Base-by-base conservation (phyloP, 2,113 vertebrate genomes). In the Castor canadensis region DNA sequence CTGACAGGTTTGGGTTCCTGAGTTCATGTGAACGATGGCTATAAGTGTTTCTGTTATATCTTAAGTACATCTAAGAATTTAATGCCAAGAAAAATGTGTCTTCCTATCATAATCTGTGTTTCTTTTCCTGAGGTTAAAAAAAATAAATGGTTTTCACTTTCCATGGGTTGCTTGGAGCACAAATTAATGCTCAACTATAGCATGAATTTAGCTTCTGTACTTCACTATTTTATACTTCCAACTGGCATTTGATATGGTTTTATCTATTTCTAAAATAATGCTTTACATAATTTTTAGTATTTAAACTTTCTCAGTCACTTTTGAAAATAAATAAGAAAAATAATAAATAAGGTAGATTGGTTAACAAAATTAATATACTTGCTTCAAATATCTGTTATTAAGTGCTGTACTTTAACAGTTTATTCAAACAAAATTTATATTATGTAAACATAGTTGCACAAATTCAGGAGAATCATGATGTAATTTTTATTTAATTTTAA, bases 331-430 rank as follows among this genome's bases (percentile, higher is more conserved):
- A 69, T 38, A 73, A 5, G 8, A 82, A 94, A 90, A 64, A 22
- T 49, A 92, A 91, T 16, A 76, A 86, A 92, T 76, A 85, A 76
- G 77, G 52, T 38, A 52, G 7, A 49, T 62, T 71, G 12, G 12
- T 56, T 81, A 47, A 40, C 56, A 54, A n/a, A 89, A 75, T n/a
- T 49, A 72, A 87, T n/a, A 45, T n/a, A 71, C 30, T 35, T 47
- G 15, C 88, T 94, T 85, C 38, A 86, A 60, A 75, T 88, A 75
- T 92, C n/a, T 87, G 12, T 67, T 89, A 75, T 24, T 75, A 75
- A 40, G 32, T 5, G 28, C 10, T 67, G 2, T n/a, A 73, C 60
- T 45, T 69, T 84, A 56, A 15, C 17, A 84, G 47, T 9, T n/a
- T 22, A 73, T 91, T 87, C 58, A 76, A 95, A 45, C 8, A 83